Percentiles rank a stretch among this genome's conserved stretches.
phyloP scores from a whole-genome alignment of 2,888 invertebrate genomes.

The Scaptomyza reducta region DNA sequence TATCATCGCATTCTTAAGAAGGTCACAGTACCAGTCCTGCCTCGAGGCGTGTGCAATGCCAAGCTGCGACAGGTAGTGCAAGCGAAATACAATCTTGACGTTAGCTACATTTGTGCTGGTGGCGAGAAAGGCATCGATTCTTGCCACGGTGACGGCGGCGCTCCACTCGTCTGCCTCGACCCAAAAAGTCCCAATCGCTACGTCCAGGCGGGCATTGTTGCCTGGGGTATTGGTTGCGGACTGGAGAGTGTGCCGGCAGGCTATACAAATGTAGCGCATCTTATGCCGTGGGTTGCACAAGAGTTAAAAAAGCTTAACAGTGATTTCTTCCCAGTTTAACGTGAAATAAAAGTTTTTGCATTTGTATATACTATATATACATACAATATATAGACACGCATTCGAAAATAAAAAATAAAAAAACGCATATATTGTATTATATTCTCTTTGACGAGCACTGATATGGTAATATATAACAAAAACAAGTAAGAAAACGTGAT shows the following conservation, averaged over 20 bases:
- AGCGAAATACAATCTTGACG: conserved; percentile 87
- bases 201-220: conserved; percentile 87
- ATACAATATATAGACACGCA: too few relatives aligned
- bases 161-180: conserved; percentile 90
- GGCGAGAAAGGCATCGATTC: conserved; percentile 89
- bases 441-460: too few relatives aligned
- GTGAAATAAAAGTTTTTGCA: background rate
- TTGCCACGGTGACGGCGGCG: conserved; percentile 90
- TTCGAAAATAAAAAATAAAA: too few relatives aligned
- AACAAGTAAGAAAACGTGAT: too few relatives aligned
- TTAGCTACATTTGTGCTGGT: conserved; percentile 90
- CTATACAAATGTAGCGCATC: conserved; percentile 88
- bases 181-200: conserved; percentile 62
- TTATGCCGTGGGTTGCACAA: conserved; percentile 15
- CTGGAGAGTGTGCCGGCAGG: conserved; percentile 87
- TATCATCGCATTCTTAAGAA: conserved; percentile 88
- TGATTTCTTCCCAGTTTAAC: conserved; percentile 1
- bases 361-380: too few relatives aligned
- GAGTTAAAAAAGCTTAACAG: conserved; percentile 1
- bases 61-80: conserved; percentile 87
- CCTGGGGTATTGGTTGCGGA: conserved; percentile 92
- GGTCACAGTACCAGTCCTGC: conserved; percentile 88
- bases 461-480: too few relatives aligned
- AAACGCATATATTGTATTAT: too few relatives aligned
- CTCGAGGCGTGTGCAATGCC: conserved; percentile 83